phyloP scores from a whole-genome alignment of 2,113 vertebrate species.

The Carassius auratus region DNA sequence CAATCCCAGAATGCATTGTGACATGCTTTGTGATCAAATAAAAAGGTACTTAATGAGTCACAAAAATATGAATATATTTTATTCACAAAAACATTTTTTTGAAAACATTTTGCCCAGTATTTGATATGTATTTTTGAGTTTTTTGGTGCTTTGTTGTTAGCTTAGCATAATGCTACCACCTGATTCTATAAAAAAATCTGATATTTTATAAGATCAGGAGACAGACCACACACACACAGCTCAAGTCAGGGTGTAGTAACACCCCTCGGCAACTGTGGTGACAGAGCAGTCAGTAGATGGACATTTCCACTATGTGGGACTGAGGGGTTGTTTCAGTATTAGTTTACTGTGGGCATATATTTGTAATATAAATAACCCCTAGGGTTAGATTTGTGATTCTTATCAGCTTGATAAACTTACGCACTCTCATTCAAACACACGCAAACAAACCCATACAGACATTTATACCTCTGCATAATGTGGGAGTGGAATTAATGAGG shows the following conservation, averaged over 20 bases:
- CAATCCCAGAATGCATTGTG: not conserved
- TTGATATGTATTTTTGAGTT: not conserved
- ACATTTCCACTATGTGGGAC: slow-evolving; percentile 31
- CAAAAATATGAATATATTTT: no score
- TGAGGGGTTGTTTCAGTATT: slow-evolving; percentile 11
- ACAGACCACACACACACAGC: not conserved
- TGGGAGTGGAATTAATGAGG: not conserved
- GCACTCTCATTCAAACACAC: not conserved
- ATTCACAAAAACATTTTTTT: no score
- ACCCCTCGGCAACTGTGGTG: not conserved
- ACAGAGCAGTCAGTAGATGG: not conserved
- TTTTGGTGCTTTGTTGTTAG: not conserved
- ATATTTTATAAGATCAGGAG: not conserved
- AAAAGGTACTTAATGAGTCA: no score
- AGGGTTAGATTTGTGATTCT: not conserved
- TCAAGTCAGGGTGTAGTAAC: not conserved
- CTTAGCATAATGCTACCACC: not conserved
- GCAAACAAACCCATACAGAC: no score
- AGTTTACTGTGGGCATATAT: slow-evolving; percentile 2
- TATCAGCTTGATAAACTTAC: not conserved
- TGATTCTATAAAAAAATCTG: not conserved
- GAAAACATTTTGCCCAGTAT: not conserved
- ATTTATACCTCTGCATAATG: not conserved
- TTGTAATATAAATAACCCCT: not conserved
- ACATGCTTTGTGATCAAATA: no score